phyloP scores from a whole-genome alignment of 2,797 vertebrate genomes.

The Meriones psammophilus region DNA sequence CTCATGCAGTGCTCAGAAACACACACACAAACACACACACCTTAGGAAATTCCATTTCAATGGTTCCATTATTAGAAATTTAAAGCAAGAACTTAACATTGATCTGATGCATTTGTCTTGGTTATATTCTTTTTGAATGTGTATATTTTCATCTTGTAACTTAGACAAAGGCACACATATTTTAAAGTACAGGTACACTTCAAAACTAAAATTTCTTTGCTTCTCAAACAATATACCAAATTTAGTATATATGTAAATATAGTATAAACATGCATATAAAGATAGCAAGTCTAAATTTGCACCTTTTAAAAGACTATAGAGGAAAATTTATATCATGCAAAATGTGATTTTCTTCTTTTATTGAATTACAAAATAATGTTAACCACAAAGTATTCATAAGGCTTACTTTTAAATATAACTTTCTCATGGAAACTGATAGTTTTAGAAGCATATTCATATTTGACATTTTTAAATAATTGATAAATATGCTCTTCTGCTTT shows the following conservation, averaged over 20 bases:
- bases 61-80: constrained; percentile 44
- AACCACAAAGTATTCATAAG: constrained; percentile 23
- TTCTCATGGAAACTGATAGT: constrained; percentile 31
- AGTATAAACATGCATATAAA: constrained; percentile 48
- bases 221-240: constrained; percentile 20
- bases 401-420: constrained; percentile 40
- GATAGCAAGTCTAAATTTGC: background rate
- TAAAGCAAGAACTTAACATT: background rate
- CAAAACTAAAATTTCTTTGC: constrained; percentile 27
- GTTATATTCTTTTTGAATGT: constrained; percentile 37
- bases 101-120: background rate
- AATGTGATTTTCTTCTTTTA: background rate
- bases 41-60: constrained; percentile 8
- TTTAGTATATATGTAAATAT: background rate
- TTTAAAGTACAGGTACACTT: constrained; percentile 37
- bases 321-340: constrained; percentile 13
- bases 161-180: constrained; percentile 1
- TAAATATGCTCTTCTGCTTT: background rate
- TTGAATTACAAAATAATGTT: background rate
- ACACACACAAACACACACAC: background rate
- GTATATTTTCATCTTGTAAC: constrained; percentile 25
- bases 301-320: background rate
- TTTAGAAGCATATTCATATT: constrained; percentile 30
- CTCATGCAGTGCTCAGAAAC: no score
- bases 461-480: background rate